Base-by-base conservation (phyloP, 1,140 invertebrate genomes). In the Drosophila nannoptera region DNA sequence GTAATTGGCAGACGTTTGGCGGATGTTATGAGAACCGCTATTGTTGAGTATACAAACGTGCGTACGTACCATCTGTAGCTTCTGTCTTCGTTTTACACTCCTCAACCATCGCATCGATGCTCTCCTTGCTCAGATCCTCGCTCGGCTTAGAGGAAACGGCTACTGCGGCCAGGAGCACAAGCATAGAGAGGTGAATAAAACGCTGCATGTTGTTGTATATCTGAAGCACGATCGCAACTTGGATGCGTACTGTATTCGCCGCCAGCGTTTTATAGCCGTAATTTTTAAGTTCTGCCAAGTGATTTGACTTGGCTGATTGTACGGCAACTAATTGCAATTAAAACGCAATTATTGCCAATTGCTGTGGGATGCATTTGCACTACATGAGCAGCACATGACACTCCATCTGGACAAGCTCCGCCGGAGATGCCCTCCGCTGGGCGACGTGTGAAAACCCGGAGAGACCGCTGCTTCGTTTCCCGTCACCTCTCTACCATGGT, bases 331-430 rank as follows among this genome's bases (percentile, higher is more conserved):
- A 29, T 29, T 11, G 35, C 70, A 80, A 83, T 80, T 84, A 78
- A 78, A 66, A 38, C 6, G 56, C 81, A 84, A 84, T 84, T 84
- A 81, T 55, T 22, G 45, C 31, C 45, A 61, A 61, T 56, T 32
- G 38, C 59, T 70, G 65, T 70, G 66, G 70, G 73, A 76, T 50
- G 49, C 49, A 29, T 33, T 55, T 86, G 80, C 78, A 84, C 81
- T 80, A 84, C 35, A 84, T 84, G 80, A 66, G 78, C 78, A 84
- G 69, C 80, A 77, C 81, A 80, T 83, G 81, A 84, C 80, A 78
- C 76, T 75, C 72, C 46, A 62, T 69, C 71, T 73, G 67, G 67
- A 78, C 66, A 69, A 65, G 60, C 78, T 66, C 63, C 72, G 81
- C 35, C 80, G 81, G 80, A 84, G 81, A 84, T 86, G 63, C 77